Base-by-base conservation (phyloP, 2,113 vertebrate species). In the Leptodactylus fuscus region DNA sequence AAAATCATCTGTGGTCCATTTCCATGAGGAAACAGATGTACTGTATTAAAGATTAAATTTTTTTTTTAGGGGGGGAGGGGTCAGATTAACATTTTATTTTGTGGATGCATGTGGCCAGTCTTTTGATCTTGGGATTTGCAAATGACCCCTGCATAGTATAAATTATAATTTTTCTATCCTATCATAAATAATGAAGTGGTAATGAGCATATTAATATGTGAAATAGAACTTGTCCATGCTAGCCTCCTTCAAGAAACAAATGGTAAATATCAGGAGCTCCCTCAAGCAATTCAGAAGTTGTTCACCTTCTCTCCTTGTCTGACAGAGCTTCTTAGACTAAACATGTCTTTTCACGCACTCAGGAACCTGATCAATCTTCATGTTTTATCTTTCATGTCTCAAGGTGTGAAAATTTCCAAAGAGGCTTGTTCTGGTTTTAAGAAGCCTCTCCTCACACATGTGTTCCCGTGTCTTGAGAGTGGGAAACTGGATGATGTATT, bases 331-430 rank as follows among this genome's bases (percentile, higher is more conserved):
- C 85, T 6, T 18, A 36, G 79, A 85, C 82, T 79, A 78, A 89
- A 76, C 88, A 24, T 87, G 90, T 88, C 87, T 87, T 67, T 88
- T 3, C 91, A 88, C 89, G 92, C 87, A 69, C 48, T 69, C 22
- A 78, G 80, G 60, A 74, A 82, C 69, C 82, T 60, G 87, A 83
- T 88, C 83, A 70, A 11, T 76, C 74, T 53, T 41, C 82, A 69
- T 13, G 1, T 44, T 75, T 78, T 49, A 8, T 55, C 78, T 32
- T 55, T 87, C 81, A 83, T 82, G 85, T 49, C 16, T 22, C 20
- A 87, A 32, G 49, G 44, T 85, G 85, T 44, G 10, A 87, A 86
- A 89, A 82, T 81, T 82, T 55, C 38, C 85, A 65, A 48, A 88
- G 87, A 81, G 7, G 29, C 20, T 36, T 60, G 20, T 51, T 81